Conservation (phyloP, 2,113 vertebrate genomes). For the Labrus mixtus region DNA sequence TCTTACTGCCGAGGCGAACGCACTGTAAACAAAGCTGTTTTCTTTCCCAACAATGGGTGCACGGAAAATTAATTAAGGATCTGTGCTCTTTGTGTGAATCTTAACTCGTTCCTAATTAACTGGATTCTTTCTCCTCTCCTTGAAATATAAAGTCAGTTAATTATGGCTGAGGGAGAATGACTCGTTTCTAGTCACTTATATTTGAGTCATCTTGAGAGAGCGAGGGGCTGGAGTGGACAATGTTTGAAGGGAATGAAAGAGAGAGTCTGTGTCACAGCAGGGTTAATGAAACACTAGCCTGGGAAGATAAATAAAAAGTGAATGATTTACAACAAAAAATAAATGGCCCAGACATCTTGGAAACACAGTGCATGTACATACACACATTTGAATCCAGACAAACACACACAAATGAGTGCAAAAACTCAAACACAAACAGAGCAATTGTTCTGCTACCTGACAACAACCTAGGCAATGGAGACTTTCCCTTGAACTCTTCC, state of each 20-base stretch:
- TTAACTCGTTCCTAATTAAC: slow-evolving; percentile 77
- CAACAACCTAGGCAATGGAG: slow-evolving; percentile 9
- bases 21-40: slow-evolving; percentile 72
- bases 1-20: slow-evolving; percentile 28
- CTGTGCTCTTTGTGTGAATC: slow-evolving; percentile 69
- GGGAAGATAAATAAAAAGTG: slow-evolving; percentile 76
- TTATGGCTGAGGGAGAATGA: slow-evolving; percentile 70
- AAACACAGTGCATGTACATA: slow-evolving; percentile 37
- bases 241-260: slow-evolving; percentile 63
- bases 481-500: slow-evolving; percentile 35
- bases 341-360: slow-evolving; percentile 28
- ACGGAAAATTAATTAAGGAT: slow-evolving; percentile 75
- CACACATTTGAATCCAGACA: slow-evolving; percentile 9
- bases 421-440: background rate
- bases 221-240: slow-evolving; percentile 63
- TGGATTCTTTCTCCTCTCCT: slow-evolving; percentile 56
- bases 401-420: background rate
- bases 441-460: slow-evolving; percentile 31
- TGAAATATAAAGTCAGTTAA: slow-evolving; percentile 78
- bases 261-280: slow-evolving; percentile 65
- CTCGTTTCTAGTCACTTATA: slow-evolving; percentile 72
- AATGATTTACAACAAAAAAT: slow-evolving; percentile 71
- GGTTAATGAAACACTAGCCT: slow-evolving; percentile 78
- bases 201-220: slow-evolving; percentile 69
- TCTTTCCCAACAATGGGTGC: slow-evolving; percentile 55